A percentile compares a stretch with the other conserved stretches of the same genome.
These are phyloP conservation scores for Poeciliopsis retropinna DNA, from an alignment of 2,113 vertebrate genomes.

Conservation along the genomic window DNA sequence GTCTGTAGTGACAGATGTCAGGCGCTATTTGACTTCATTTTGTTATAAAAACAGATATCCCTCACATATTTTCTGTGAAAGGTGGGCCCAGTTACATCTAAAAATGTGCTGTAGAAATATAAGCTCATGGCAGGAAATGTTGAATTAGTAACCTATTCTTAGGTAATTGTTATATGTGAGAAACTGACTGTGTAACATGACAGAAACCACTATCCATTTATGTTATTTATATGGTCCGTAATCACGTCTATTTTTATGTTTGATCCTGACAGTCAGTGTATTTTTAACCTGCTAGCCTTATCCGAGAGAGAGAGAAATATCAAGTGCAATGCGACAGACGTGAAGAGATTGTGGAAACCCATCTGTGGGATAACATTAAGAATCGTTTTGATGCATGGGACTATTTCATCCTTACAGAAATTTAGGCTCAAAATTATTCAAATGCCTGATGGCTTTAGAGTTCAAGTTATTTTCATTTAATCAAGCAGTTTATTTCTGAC, in stretches of 20 bases:
- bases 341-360: neutral
- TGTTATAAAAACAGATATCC: neutral
- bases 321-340: neutral
- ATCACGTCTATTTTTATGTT: neutral
- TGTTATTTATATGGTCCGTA: neutral
- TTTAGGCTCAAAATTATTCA: neutral
- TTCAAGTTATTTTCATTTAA: neutral
- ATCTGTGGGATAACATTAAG: neutral
- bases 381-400: neutral
- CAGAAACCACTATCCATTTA: neutral
- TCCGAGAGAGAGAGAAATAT: neutral
- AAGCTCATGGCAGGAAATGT: no score
- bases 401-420: neutral
- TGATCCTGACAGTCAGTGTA: neutral
- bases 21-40: constrained; percentile 4
- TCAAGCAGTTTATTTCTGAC: neutral
- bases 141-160: no score
- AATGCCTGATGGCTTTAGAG: neutral
- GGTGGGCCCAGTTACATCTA: neutral
- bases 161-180: no score
- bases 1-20: constrained; percentile 11
- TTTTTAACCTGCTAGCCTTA: neutral
- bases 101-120: neutral
- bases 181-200: neutral
- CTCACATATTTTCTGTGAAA: neutral